These are phyloP conservation scores for Imbricaverruca yamaguchii DNA, from an alignment of 2,888 invertebrate species.

Conservation along the genomic window DNA sequence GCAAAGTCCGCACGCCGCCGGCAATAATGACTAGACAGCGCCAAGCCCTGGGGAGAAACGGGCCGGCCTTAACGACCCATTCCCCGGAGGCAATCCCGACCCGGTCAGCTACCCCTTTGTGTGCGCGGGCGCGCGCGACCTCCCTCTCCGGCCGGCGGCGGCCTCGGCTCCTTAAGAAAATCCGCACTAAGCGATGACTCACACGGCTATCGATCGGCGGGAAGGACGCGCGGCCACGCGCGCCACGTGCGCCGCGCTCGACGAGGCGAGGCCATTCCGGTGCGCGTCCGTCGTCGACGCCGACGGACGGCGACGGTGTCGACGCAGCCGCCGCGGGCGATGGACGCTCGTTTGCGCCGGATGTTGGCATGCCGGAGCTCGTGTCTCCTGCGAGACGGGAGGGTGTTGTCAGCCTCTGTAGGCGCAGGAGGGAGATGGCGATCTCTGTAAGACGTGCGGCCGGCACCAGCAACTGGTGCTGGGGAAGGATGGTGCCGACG, in stretches of 20 bases:
- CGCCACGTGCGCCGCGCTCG: not conserved
- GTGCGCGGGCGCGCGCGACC: not conserved
- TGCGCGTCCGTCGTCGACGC: not conserved
- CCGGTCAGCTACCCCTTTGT: not conserved
- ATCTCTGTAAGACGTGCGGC: too few relatives aligned
- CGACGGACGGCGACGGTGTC: not conserved
- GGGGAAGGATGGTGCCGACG: too few relatives aligned
- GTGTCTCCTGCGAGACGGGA: too few relatives aligned
- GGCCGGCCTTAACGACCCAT: too few relatives aligned
- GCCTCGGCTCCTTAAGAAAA: slow-evolving; percentile 12
- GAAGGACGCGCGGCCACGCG: not conserved
- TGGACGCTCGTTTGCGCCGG: not conserved
- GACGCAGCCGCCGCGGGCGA: not conserved
- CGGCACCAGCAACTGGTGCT: too few relatives aligned
- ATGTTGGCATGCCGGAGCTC: not conserved
- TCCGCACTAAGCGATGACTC: slow-evolving; percentile 8
- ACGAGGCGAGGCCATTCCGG: too few relatives aligned
- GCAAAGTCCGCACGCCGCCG: too few relatives aligned
- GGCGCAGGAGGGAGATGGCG: too few relatives aligned
- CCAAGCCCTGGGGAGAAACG: too few relatives aligned
- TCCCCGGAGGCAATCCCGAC: too few relatives aligned
- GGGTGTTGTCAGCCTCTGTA: too few relatives aligned
- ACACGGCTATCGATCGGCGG: not conserved
- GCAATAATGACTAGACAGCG: too few relatives aligned
- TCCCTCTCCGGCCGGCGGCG: not conserved